phyloP scores from a whole-genome alignment of 2,888 invertebrate species.

The Dioctria linearis region DNA sequence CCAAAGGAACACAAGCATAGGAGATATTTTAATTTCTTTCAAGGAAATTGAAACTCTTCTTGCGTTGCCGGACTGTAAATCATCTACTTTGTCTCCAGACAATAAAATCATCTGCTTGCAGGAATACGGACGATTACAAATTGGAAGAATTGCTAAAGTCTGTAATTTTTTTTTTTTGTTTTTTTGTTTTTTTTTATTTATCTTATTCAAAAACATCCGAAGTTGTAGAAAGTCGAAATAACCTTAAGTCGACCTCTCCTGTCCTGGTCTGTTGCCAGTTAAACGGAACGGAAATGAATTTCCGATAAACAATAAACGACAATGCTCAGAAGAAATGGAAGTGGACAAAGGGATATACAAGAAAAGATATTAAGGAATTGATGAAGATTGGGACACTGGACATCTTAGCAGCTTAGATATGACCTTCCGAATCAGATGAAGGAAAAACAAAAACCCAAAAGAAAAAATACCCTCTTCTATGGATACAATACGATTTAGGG shows the following conservation, averaged over 20 bases:
- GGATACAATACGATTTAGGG: slow-evolving; percentile 21
- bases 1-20: background rate
- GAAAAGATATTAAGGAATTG: slow-evolving; percentile 39
- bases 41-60: background rate
- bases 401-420: slow-evolving; percentile 1
- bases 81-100: slow-evolving; percentile 39
- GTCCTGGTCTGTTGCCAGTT: background rate
- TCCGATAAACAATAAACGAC: slow-evolving; percentile 52
- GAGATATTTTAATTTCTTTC: slow-evolving; percentile 46
- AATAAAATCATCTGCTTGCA: slow-evolving; percentile 41
- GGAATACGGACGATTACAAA: slow-evolving; percentile 36
- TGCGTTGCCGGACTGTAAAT: slow-evolving; percentile 11
- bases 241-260: slow-evolving; percentile 1
- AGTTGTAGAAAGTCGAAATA: background rate
- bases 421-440: slow-evolving; percentile 33
- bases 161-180: background rate
- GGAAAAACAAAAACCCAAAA: slow-evolving; percentile 12
- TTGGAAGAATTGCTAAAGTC: slow-evolving; percentile 23
- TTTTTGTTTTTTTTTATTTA: too few species aligned
- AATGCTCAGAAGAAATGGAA: slow-evolving; percentile 44
- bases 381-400: slow-evolving; percentile 4
- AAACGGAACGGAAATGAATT: slow-evolving; percentile 47
- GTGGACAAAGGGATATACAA: slow-evolving; percentile 42
- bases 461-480: slow-evolving; percentile 11
- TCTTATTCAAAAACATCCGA: background rate